Evolutionary conservation across 2,888 invertebrate species (phyloP), one percentile per base, ranked within the genome.

Genomic region (Dorcus hopei): DNA sequence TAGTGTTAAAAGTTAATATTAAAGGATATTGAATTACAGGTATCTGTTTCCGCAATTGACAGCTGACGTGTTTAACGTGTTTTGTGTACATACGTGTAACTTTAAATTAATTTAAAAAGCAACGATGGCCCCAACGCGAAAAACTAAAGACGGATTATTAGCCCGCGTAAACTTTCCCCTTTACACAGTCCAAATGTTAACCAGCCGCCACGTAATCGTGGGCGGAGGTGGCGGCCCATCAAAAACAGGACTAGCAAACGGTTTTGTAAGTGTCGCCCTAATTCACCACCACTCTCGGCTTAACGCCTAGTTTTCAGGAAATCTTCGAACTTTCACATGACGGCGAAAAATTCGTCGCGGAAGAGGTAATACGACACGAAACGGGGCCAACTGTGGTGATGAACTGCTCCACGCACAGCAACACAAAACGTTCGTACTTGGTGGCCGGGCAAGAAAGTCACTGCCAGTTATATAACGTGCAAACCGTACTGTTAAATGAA

Each of bases 171-270:
- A 95, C 84, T 95, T 96, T 81, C 97, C 97, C 4, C 83, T 96
- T 60, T 97, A 96, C 77, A 89, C 93, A 2, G 84, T 97, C 38
- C 91, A 93, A 80, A 91, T 93, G 83, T 81, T 97, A 59, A 93
- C 93, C 38, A 93, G 92, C 79, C 86, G 95, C 67, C 96, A 97
- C 82, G 90, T 98, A 70, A 81, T 99, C 61, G 95, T 99, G 49
- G 97, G 94, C 63, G 99, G 98, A 54, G 98, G 98, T 54, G 99
- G 98, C 61, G 98, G 99, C 57, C 90, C 94, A 40, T 90, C 97
- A 11, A 97, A 96, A 79, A 97, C 97, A 48, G 99, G 99, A 54
- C 93, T 99, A 56, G 91, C 92, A 40, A 99, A 99, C 85, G 95
- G 95, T 77, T 94, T 99, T 81, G 97, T 95, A 82, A 89, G 93